Evolutionary conservation across 2,797 vertebrate species (phyloP).

Genomic region (Lates japonicus): DNA sequence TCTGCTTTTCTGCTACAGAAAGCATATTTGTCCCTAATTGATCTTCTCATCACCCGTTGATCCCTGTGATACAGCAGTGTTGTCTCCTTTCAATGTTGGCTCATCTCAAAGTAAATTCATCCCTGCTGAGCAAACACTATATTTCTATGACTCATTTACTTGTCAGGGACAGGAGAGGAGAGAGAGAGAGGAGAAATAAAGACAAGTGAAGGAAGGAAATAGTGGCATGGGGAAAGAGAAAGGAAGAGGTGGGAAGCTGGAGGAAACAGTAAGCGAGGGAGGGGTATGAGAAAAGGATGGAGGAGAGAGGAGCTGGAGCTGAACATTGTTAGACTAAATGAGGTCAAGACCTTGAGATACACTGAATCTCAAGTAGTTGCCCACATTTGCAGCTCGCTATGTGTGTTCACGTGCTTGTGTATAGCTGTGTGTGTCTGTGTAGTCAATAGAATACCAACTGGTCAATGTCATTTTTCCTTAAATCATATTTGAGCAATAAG

Average conservation of each 20-base stretch:
- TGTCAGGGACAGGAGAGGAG: slow-evolving; percentile 17
- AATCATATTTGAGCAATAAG: slow-evolving; percentile 58
- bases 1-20: slow-evolving; percentile 42
- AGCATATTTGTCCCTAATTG: slow-evolving; percentile 53
- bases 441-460: slow-evolving; percentile 64
- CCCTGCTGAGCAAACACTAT: slow-evolving; percentile 24
- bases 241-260: slow-evolving; percentile 19
- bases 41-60: slow-evolving; percentile 57
- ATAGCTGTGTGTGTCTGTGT: slow-evolving; percentile 22
- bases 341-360: slow-evolving; percentile 85
- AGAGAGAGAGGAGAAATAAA: slow-evolving; percentile 17
- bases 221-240: slow-evolving; percentile 6
- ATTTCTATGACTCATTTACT: slow-evolving; percentile 49
- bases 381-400: slow-evolving; percentile 68
- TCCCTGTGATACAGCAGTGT: slow-evolving; percentile 36
- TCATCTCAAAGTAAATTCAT: slow-evolving; percentile 50
- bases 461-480: slow-evolving; percentile 64
- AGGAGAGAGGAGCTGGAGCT: slow-evolving; percentile 69
- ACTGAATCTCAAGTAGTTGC: slow-evolving; percentile 82
- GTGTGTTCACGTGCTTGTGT: slow-evolving; percentile 38
- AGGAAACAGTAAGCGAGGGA: slow-evolving; percentile 29
- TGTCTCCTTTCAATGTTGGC: slow-evolving; percentile 37
- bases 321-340: slow-evolving; percentile 86
- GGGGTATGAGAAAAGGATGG: slow-evolving; percentile 36
- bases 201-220: neutral